phyloP scores from a whole-genome alignment of 2,113 vertebrate species.

The Phrynosoma blainvillii region DNA sequence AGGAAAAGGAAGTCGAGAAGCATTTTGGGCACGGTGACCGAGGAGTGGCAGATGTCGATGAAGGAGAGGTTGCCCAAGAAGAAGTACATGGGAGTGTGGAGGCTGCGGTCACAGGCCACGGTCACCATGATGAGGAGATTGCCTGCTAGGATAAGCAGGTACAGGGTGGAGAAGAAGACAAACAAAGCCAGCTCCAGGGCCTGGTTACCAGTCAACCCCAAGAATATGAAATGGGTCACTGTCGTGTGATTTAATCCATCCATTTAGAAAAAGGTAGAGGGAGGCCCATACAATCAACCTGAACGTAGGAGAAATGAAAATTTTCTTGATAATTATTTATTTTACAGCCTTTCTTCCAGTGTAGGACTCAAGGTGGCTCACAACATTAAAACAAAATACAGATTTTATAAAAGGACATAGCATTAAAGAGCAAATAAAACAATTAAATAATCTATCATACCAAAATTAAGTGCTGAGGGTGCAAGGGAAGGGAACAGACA shows the following conservation, averaged over 20 bases:
- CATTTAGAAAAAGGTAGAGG: too few species aligned
- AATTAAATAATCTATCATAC: too few species aligned
- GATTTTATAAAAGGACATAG: too few species aligned
- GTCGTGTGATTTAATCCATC: conserved; percentile 22
- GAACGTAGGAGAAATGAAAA: too few species aligned
- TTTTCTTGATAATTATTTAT: too few species aligned
- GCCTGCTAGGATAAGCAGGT: conserved; percentile 38
- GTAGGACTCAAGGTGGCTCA: too few species aligned
- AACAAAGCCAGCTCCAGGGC: conserved; percentile 23
- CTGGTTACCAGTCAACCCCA: conserved; percentile 31
- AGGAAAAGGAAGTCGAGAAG: background rate
- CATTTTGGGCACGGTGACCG: conserved; percentile 39
- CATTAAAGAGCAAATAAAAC: too few species aligned
- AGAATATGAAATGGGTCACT: conserved; percentile 38
- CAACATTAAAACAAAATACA: too few species aligned
- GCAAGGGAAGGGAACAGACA: too few species aligned
- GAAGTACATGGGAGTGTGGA: conserved; percentile 57
- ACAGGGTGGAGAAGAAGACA: conserved; percentile 32
- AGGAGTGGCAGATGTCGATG: conserved; percentile 41
- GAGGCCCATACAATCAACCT: too few species aligned
- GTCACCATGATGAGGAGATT: conserved; percentile 39
- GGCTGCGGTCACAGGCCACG: background rate
- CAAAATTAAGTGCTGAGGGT: too few species aligned
- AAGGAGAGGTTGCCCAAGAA: conserved; percentile 57
- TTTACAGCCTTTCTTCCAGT: too few species aligned